Conservation (phyloP, 2,113 vertebrate genomes). For the Oryzias curvinotus region DNA sequence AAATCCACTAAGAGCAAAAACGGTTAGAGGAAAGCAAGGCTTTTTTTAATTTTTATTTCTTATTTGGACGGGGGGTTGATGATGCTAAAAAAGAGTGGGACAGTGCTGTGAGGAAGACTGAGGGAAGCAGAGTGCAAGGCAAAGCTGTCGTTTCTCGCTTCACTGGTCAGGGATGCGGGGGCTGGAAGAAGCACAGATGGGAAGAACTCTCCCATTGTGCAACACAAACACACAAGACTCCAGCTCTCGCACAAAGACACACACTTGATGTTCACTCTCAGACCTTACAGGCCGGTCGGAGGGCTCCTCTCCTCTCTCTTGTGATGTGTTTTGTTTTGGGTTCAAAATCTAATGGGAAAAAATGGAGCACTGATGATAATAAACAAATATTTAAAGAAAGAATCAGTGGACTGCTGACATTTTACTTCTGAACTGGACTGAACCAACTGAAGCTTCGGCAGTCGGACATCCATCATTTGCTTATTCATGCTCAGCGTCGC, state of each 20-base stretch:
- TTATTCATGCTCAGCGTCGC: not conserved
- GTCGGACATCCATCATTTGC: slow-evolving; percentile 12
- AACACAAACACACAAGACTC: slow-evolving; percentile 61
- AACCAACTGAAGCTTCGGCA: slow-evolving; percentile 17
- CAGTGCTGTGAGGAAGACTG: slow-evolving; percentile 56
- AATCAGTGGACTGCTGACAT: slow-evolving; percentile 7
- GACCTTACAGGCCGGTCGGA: slow-evolving; percentile 45
- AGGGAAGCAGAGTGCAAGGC: slow-evolving; percentile 58
- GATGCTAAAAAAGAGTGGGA: slow-evolving; percentile 49
- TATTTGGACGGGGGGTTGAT: slow-evolving; percentile 21
- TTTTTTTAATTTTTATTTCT: slow-evolving; percentile 15
- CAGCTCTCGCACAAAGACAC: slow-evolving; percentile 29
- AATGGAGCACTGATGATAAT: not conserved
- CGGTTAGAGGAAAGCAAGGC: slow-evolving; percentile 7
- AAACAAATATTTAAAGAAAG: slow-evolving; percentile 15
- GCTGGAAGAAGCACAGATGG: slow-evolving; percentile 74
- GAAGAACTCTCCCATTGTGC: slow-evolving; percentile 75
- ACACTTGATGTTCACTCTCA: slow-evolving; percentile 32
- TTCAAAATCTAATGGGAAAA: not conserved
- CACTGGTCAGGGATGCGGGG: slow-evolving; percentile 70
- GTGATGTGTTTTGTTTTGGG: not conserved
- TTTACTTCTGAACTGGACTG: slow-evolving; percentile 17
- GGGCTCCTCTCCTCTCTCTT: slow-evolving; percentile 1
- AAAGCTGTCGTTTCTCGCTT: slow-evolving; percentile 72
- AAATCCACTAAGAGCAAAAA: slow-evolving; percentile 7